Conservation (phyloP, 2,113 vertebrate genomes). For the Callorhinus ursinus region DNA sequence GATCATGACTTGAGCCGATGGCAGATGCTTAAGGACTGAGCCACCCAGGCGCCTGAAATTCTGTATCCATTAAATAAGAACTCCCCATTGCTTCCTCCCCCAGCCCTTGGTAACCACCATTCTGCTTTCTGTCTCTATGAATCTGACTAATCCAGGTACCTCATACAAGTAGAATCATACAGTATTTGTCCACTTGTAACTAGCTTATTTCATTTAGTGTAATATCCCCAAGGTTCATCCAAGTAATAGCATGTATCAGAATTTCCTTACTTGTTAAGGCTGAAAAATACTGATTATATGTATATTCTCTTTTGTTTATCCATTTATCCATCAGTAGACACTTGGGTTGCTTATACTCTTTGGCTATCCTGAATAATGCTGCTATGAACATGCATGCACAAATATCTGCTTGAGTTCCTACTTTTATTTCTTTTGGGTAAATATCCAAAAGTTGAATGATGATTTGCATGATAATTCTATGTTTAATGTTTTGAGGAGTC, state of each 20-base stretch:
- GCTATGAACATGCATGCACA: background rate
- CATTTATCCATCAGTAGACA: background rate
- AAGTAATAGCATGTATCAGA: background rate
- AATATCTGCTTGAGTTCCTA: background rate
- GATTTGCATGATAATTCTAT: too few species aligned
- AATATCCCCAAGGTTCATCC: background rate
- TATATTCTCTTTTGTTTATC: background rate
- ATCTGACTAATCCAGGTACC: background rate
- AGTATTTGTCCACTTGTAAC: background rate
- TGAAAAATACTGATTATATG: background rate
- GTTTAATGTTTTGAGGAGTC: background rate
- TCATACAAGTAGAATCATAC: background rate
- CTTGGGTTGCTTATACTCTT: background rate
- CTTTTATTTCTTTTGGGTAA: background rate
- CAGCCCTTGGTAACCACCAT: fast-evolving
- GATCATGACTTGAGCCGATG: too few species aligned
- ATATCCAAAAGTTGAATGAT: background rate
- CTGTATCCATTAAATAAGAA: background rate
- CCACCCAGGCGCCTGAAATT: too few species aligned
- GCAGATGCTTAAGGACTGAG: too few species aligned
- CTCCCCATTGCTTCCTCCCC: background rate
- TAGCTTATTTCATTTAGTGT: background rate
- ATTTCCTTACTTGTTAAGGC: background rate
- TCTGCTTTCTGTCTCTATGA: background rate
- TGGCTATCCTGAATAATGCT: background rate